Conservation (phyloP, 2,113 vertebrate species). For the Chloropsis hardwickii region DNA sequence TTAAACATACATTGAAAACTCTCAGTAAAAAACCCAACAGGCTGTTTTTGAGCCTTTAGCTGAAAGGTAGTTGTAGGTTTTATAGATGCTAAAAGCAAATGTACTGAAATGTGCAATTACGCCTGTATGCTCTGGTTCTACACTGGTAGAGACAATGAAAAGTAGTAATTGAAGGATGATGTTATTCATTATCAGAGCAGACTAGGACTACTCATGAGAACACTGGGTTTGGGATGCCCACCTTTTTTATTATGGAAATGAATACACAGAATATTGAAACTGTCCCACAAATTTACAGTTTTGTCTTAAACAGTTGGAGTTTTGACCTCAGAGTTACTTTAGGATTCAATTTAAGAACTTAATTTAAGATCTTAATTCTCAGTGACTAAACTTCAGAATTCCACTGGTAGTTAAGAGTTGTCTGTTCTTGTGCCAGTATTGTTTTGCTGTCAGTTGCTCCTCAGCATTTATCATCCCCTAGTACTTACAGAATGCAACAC, state of each 20-base stretch:
- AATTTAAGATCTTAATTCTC: background rate
- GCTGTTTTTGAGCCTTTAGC: background rate
- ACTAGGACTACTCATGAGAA: background rate
- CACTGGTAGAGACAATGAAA: background rate
- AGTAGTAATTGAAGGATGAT: background rate
- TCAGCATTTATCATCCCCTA: background rate
- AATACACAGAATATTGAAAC: background rate
- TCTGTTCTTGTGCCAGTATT: background rate
- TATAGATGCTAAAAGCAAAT: background rate
- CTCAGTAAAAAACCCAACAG: background rate
- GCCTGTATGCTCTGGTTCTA: background rate
- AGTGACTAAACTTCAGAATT: background rate
- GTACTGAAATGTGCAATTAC: background rate
- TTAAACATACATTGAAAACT: background rate
- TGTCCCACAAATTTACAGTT: background rate
- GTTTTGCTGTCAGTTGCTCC: background rate
- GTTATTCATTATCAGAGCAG: background rate
- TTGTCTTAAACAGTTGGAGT: background rate
- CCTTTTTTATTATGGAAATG: background rate
- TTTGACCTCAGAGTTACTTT: background rate
- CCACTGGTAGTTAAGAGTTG: background rate
- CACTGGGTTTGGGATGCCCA: background rate
- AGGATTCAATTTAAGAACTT: background rate
- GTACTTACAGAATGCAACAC: background rate
- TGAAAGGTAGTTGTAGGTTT: background rate